These are phyloP conservation scores for Limnothrissa miodon DNA, from an alignment of 2,113 vertebrate species.

Conservation along the genomic window DNA sequence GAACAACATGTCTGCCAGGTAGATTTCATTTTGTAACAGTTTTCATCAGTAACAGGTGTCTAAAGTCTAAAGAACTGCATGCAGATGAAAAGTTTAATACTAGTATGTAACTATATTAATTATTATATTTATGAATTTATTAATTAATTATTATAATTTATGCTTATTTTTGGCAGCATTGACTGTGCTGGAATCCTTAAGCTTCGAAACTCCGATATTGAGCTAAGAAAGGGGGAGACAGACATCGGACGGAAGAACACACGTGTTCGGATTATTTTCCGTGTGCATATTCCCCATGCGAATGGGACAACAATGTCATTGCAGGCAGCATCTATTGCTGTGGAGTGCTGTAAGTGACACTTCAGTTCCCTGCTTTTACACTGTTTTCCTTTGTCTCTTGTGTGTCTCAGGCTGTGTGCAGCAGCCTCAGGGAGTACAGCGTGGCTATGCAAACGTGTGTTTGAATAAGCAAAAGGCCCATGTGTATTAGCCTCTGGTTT, in stretches of 20 bases:
- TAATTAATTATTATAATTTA: too few relatives aligned
- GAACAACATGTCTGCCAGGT: slow-evolving; percentile 93
- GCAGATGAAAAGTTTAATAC: neutral
- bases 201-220: slow-evolving; percentile 96
- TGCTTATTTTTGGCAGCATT: slow-evolving; percentile 71
- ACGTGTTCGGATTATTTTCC: slow-evolving; percentile 88
- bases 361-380: neutral
- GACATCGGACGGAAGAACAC: slow-evolving; percentile 97
- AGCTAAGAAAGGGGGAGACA: slow-evolving; percentile 92
- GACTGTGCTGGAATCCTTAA: slow-evolving; percentile 96
- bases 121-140: too few relatives aligned
- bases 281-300: slow-evolving; percentile 84
- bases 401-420: neutral
- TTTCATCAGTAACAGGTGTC: slow-evolving; percentile 31
- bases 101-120: too few relatives aligned
- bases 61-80: neutral
- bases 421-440: neutral
- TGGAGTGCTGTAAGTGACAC: slow-evolving; percentile 91
- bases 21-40: slow-evolving; percentile 46
- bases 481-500: neutral
- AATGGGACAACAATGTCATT: slow-evolving; percentile 84
- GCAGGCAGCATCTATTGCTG: slow-evolving; percentile 84
- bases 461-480: neutral
- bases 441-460: neutral
- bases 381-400: neutral